Evolutionary conservation across 2,797 vertebrate species (phyloP), one percentile per base, ranked within the genome.

Genomic region (Scolopax bukidnonensis): DNA sequence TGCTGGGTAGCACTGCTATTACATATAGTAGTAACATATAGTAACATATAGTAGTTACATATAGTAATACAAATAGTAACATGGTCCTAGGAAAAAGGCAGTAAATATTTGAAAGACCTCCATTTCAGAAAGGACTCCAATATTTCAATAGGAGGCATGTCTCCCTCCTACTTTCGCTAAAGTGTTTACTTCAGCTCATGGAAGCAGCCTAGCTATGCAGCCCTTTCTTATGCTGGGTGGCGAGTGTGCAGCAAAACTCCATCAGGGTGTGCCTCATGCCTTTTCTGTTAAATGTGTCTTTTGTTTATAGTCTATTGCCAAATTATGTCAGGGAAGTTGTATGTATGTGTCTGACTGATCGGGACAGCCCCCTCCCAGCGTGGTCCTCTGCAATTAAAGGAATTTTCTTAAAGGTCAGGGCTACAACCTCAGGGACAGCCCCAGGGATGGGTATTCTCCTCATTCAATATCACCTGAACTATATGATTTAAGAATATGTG

Each of bases 181-280:
- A 95, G 64, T 87, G 53, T 92, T 95, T 96, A 83, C 86, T 90
- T 80, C 95, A 78, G 83, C 86, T 97, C 89, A 93, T 92, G 93
- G 90, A 67, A 91, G 25, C 14, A 50, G 71, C 60, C 67, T 47
- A 45, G 53, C 77, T 82, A 21, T 68, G 91, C 38, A 79, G 48
- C 25, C 68, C 60, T 83, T 83, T 79, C 5, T 3, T 50, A 20
- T 59, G 36, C 43, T 64, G 70, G 16, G 74, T 60, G 43, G 43
- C 0, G 1, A 93, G 81, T 20, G 12, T 50, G 78, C 60, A 43
- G 85, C 74, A 70, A 81, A 86, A 82, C 36, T 43, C 78, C 41
- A 45, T 68, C 90, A 87, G 91, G 93, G 93, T 43, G 95, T 94
- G 95, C 45, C 75, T 94, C 94, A 48, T 96, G 90, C 86, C 88